A percentile compares a stretch with the other conserved stretches of the same genome.
phyloP scores from a whole-genome alignment of 2,888 invertebrate species.

The Barypeithes pellucidus region DNA sequence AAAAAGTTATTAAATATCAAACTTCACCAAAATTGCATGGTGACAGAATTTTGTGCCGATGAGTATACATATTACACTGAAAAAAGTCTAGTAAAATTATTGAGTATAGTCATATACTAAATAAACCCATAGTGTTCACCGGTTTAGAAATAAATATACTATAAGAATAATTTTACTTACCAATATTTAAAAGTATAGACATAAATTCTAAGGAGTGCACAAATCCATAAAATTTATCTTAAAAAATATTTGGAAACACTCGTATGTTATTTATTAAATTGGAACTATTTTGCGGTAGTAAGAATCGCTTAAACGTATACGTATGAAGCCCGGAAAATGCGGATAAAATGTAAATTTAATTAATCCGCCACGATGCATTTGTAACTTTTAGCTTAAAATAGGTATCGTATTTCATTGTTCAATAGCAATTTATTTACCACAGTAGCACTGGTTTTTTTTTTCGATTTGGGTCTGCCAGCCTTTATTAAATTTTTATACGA shows the following conservation, averaged over 20 bases:
- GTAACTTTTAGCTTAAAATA: constrained; percentile 50
- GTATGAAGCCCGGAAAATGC: constrained; percentile 57
- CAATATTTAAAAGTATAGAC: background rate
- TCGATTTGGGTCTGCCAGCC: background rate
- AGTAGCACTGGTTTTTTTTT: constrained; percentile 6
- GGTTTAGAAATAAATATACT: too few relatives aligned
- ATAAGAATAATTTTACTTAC: too few relatives aligned
- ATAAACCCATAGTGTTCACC: too few relatives aligned
- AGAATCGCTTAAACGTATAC: constrained; percentile 42
- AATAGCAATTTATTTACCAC: constrained; percentile 44
- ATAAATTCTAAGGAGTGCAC: background rate
- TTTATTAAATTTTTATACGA: constrained; percentile 11
- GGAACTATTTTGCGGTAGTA: constrained; percentile 22
- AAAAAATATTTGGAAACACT: background rate
- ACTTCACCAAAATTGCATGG: too few relatives aligned
- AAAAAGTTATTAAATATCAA: too few relatives aligned
- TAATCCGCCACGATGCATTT: constrained; percentile 59
- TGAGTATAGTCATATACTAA: too few relatives aligned
- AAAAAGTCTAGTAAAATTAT: too few relatives aligned
- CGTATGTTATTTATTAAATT: background rate
- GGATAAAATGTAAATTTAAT: constrained; percentile 63
- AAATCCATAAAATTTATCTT: background rate
- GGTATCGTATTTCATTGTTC: constrained; percentile 48
- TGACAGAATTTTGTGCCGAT: too few relatives aligned
- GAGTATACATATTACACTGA: too few relatives aligned